Base-by-base conservation (phyloP, 2,797 vertebrate genomes). In the Gobionotothen gibberifrons region DNA sequence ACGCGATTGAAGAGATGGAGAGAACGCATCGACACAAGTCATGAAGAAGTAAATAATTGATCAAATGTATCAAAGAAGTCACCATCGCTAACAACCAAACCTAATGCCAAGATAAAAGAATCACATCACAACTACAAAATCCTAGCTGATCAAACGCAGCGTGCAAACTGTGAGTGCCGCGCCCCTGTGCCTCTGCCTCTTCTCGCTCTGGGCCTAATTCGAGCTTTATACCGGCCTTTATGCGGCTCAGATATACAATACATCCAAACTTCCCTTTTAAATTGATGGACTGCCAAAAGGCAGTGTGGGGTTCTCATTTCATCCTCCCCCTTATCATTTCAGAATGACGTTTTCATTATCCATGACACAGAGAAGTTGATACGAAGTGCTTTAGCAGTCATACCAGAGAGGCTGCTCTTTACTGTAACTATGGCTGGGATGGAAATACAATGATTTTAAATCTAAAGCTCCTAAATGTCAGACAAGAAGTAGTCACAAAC, bases 41-140 rank as follows among this genome's bases (percentile, higher is more conserved):
- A 62, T 74, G 40, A 54, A 62, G 81, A 65, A 79, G 79, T 93
- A 86, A 92, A 93, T 92, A 90, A 93, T 93, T 93, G 85, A 94
- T 93, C 90, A 92, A 88, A 90, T 89, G 85, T 87, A 90, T 89
- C 84, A 75, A 74, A 83, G 86, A 87, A 89, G 90, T 87, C 87
- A 86, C 86, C 88, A 85, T 85, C 88, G 65, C 85, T 90, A 93
- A 90, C 90, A 93, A 91, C 90, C 85, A 87, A 90, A 85, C 83
- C 76, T 87, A 93, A 92, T 90, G 91, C 54, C 48, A 83, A 89
- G 88, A 91, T 92, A 87, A 93, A 91, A 93, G 91, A 74, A 80
- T 77, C 70, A 73, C 81, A 89, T 87, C 87, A 80, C 82, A 80
- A 89, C 84, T 83, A 89, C 87, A 89, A 90, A 87, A 91, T 85